Evolutionary conservation across 1,140 invertebrate genomes (phyloP).

Genomic region (Antheraea mylitta): DNA sequence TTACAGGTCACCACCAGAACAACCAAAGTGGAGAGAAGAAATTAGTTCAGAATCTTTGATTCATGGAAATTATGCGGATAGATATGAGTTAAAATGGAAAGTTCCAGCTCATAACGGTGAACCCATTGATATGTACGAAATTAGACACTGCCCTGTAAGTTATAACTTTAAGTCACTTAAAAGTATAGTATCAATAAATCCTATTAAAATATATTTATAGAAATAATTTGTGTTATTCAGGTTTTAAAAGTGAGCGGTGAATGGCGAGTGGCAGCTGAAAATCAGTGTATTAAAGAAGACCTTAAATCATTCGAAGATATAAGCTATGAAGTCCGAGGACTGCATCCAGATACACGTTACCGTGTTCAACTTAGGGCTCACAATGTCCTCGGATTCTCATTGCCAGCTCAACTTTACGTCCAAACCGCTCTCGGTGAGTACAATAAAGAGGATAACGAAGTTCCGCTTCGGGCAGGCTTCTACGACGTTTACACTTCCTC

Average conservation of each 20-base stretch:
- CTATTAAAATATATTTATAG: neutral
- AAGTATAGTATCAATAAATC: neutral
- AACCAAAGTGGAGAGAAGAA: conserved; percentile 70
- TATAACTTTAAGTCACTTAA: neutral
- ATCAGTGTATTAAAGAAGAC: conserved; percentile 80
- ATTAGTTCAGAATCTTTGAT: conserved; percentile 63
- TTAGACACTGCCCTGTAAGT: conserved; percentile 90
- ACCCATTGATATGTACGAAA: conserved; percentile 89
- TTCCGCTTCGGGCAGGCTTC: conserved; percentile 69
- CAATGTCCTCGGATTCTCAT: conserved; percentile 90
- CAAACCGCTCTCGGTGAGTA: conserved; percentile 92
- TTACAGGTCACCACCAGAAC: conserved; percentile 62
- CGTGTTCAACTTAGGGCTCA: conserved; percentile 90
- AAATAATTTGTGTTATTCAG: conserved; percentile 42
- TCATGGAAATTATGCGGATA: conserved; percentile 82
- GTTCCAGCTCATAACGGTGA: conserved; percentile 93
- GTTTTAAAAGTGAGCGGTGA: conserved; percentile 80
- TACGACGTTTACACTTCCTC: conserved; percentile 72
- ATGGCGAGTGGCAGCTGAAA: conserved; percentile 81
- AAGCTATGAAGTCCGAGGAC: conserved; percentile 82
- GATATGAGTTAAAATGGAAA: conserved; percentile 90
- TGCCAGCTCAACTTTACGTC: conserved; percentile 86
- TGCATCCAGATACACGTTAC: conserved; percentile 89
- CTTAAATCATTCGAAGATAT: conserved; percentile 81
- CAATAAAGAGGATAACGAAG: conserved; percentile 63